Conservation (phyloP, 2,888 invertebrate species). For the Apamea monoglypha region DNA sequence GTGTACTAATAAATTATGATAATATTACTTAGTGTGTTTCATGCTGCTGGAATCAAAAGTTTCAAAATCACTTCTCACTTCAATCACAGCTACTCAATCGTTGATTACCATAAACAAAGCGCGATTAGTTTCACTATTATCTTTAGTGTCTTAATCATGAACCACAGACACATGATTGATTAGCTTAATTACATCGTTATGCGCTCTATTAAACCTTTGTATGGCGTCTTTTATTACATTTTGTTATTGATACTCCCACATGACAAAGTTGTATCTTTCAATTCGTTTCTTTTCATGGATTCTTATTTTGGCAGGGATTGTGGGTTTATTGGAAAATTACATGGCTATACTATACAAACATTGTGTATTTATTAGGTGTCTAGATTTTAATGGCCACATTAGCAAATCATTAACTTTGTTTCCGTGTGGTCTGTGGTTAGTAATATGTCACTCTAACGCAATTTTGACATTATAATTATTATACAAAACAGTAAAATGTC, state of each 20-base stretch:
- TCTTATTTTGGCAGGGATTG: conserved; percentile 49
- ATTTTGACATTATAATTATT: background rate
- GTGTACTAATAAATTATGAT: background rate
- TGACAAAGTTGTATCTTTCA: conserved; percentile 58
- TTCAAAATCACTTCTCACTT: conserved; percentile 20
- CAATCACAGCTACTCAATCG: conserved; percentile 23
- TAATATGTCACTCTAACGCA: background rate
- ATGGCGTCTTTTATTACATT: conserved; percentile 74
- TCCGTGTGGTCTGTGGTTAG: conserved; percentile 7
- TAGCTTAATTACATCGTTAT: conserved; percentile 78
- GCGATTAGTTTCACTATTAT: conserved; percentile 56
- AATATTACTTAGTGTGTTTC: too few species aligned
- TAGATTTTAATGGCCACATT: conserved; percentile 41
- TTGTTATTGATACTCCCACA: conserved; percentile 74
- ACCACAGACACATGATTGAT: conserved; percentile 72
- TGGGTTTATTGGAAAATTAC: conserved; percentile 54
- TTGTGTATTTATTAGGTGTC: conserved; percentile 37
- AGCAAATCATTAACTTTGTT: conserved; percentile 35
- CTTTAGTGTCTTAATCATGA: conserved; percentile 55
- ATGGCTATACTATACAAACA: conserved; percentile 28
- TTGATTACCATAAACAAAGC: conserved; percentile 47
- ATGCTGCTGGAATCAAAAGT: background rate
- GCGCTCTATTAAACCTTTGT: conserved; percentile 76
- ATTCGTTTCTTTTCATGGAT: conserved; percentile 55
- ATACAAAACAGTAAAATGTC: background rate